phyloP scores from a whole-genome alignment of 92 coral and sea anemone genomes.

The Phenganax marumi region DNA sequence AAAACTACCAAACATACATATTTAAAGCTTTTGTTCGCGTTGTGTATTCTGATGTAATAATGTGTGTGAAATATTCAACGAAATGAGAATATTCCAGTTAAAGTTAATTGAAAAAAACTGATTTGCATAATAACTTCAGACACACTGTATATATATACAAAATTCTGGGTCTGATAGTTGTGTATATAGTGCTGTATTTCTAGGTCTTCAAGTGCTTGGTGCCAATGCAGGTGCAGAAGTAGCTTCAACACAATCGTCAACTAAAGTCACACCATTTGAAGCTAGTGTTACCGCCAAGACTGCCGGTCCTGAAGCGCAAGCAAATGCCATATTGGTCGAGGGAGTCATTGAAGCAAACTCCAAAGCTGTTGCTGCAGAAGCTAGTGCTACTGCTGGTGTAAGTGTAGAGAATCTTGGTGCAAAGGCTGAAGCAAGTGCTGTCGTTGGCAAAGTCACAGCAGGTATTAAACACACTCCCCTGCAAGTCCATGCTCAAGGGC shows the following conservation, averaged over 20 bases:
- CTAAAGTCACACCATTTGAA: not conserved
- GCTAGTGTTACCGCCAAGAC: not conserved
- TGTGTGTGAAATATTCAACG: not conserved
- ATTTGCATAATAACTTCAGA: not conserved
- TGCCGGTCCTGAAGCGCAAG: not conserved
- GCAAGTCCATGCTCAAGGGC: not conserved
- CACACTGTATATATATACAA: slow-evolving; percentile 1
- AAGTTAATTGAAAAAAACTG: not conserved
- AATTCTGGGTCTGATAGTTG: no score
- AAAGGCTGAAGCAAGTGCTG: slow-evolving; percentile 3
- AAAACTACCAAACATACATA: no score
- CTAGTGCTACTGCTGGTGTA: not conserved
- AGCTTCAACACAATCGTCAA: not conserved
- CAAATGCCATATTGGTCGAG: not conserved
- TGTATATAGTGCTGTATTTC: not conserved
- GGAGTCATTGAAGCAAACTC: not conserved
- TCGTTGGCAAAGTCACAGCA: slow-evolving; percentile 6
- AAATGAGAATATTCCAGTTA: not conserved
- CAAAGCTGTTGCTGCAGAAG: slow-evolving; percentile 1
- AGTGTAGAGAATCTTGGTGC: not conserved
- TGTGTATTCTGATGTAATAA: no score
- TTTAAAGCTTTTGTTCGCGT: no score
- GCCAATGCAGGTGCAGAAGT: slow-evolving; percentile 6
- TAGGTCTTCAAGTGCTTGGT: not conserved
- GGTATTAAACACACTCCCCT: slow-evolving; percentile 11